Percentiles rank a stretch among this genome's conserved stretches.
phyloP scores from a whole-genome alignment of 1,140 invertebrate species.

The Brachionus rubens region DNA sequence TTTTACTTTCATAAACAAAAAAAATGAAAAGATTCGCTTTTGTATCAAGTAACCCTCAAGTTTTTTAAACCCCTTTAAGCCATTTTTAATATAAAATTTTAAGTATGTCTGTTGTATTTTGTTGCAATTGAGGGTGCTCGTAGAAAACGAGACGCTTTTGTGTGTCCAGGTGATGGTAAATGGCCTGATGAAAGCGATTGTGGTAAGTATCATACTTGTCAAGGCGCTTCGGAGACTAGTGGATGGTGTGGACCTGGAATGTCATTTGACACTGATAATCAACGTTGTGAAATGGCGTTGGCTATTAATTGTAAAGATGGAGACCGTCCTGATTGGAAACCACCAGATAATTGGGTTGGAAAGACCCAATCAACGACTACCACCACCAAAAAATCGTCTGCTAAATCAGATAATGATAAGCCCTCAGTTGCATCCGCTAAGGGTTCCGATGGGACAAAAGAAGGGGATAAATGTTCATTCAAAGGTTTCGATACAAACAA shows the following conservation, averaged over 20 bases:
- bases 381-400: slow-evolving; percentile 9
- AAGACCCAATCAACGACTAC: slow-evolving; percentile 1
- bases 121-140: not conserved
- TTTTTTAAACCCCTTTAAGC: no score
- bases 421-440: not conserved
- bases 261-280: slow-evolving; percentile 44
- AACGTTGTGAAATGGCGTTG: slow-evolving; percentile 39
- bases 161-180: slow-evolving; percentile 42
- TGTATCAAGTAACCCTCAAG: no score
- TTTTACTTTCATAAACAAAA: no score
- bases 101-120: not conserved
- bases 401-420: not conserved
- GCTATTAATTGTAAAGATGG: slow-evolving; percentile 44
- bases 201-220: slow-evolving; percentile 40
- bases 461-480: slow-evolving; percentile 29
- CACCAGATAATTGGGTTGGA: slow-evolving; percentile 46
- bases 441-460: not conserved
- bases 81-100: no score
- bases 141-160: slow-evolving; percentile 18
- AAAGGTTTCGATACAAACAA: slow-evolving; percentile 13
- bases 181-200: slow-evolving; percentile 44
- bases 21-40: no score
- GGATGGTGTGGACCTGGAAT: slow-evolving; percentile 46
- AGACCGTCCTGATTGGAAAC: slow-evolving; percentile 46
- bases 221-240: not conserved